Evolutionary conservation across 35 echinoderm and acorn worm species (phyloP), one percentile per base, ranked within the genome.

Genomic region (Lytechinus variegatus): DNA sequence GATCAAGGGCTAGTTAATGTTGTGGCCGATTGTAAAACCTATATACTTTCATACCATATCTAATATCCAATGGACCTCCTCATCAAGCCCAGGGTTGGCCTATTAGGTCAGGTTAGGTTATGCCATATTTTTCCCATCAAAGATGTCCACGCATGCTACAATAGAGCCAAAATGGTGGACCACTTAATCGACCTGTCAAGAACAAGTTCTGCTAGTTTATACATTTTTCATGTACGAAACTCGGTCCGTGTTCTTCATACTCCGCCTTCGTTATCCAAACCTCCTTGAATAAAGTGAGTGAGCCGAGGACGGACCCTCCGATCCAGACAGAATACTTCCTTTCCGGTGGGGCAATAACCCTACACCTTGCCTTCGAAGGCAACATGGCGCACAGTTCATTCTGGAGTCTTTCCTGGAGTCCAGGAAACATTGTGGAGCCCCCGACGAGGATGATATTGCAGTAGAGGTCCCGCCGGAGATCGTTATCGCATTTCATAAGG

Each of bases 211-310:
- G 19, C 66, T 79, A 79, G 7, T 79, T 79, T 7, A 19, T 79
- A 87, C 95, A 95, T 60, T 91, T 95, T 54, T 61, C 44, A 14
- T 56, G 87, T 10, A 95, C 87, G 21, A 95, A 8, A 11, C 54
- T 95, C 12, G 87, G 87, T 28, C 95, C 95, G 28, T 56, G 72
- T 54, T 95, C 95, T 52, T 95, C 95, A 52, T 95, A 95, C 87
- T 95, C 95, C 11, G 90, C 27, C 54, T 95, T 95, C 53, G 52
- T 91, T 14, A 95, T 52, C 21, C 87, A 29, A 21, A 95, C 33
- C 24, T 89, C 3, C 1, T 58, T 9, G 71, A 95, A 95, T 19
- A 27, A 91, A 1, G 95, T 91, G 13, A 55, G 4, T 9, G 95
- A 95, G 27, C 87, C 95, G 12, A 95, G 9, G 27, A 95, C 91